phyloP scores from a whole-genome alignment of 1,140 invertebrate genomes.

The Potamilus streckersoni region DNA sequence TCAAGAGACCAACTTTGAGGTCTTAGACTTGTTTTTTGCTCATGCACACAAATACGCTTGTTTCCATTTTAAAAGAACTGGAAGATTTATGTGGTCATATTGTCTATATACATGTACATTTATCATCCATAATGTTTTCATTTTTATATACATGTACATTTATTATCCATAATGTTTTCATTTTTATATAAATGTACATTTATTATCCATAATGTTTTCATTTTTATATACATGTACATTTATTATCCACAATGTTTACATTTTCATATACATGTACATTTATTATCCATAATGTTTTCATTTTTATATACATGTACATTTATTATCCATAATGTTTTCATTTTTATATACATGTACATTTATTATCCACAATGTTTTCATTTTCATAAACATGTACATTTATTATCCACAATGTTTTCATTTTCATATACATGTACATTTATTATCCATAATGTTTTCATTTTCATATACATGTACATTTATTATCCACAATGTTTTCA shows the following conservation, averaged over 20 bases:
- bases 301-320: conserved; percentile 79
- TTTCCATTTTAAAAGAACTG: too few relatives aligned
- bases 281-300: conserved; percentile 73
- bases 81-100: too few relatives aligned
- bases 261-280: too few relatives aligned
- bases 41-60: too few relatives aligned
- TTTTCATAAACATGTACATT: too few relatives aligned
- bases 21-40: too few relatives aligned
- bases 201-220: conserved; percentile 73
- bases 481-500: conserved; percentile 73
- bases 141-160: conserved; percentile 79
- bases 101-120: too few relatives aligned
- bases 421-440: too few relatives aligned
- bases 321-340: conserved; percentile 73
- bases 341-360: conserved; percentile 79
- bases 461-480: too few relatives aligned
- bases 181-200: conserved; percentile 79
- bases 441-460: conserved; percentile 73
- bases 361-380: conserved; percentile 73
- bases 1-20: too few relatives aligned
- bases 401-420: conserved; percentile 73
- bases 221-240: conserved; percentile 79
- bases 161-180: conserved; percentile 73
- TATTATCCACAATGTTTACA: conserved; percentile 73
- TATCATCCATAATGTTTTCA: conserved; percentile 73